Evolutionary conservation across 1,140 invertebrate species (phyloP), one percentile per base, ranked within the genome.

Genomic region (Zaprionus tsacasi): DNA sequence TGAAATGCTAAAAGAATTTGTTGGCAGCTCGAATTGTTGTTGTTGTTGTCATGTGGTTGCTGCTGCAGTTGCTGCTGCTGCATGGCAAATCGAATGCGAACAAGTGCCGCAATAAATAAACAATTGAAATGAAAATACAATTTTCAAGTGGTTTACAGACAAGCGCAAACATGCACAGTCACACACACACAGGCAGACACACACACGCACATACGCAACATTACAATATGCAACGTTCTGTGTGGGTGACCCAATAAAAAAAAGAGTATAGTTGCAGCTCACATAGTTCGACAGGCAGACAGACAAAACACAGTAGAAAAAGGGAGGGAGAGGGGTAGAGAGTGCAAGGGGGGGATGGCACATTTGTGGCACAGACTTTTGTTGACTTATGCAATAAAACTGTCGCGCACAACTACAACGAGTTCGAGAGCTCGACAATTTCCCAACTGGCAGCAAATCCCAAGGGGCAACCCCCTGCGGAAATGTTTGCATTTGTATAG

Each of bases 61-160:
- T 66, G 78, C 61, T 61, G 64, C 48, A 63, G 67, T 57, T 81
- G 70, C 61, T 69, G n/a, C 36, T 73, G 68, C 58, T 70, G 57
- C 43, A 73, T 76, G 69, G 81, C 61, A 89, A 89, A 89, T 89
- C 85, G 85, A 90, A 89, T 90, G 85, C 86, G 86, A 90, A 85
- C 81, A 85, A 89, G 85, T 89, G 85, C 78, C 72, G 86, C 85
- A 89, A 89, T 89, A 89, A 89, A 89, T 89, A 89, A 89, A 89
- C 85, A 89, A 89, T 89, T 90, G 85, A 89, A 89, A 89, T 89
- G 86, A 90, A 90, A 89, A 89, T 89, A 89, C 85, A 81, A 89
- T 89, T 90, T 89, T 89, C 85, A 90, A 89, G 85, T 89, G 86
- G 85, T 89, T 90, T 85, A 72, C 81, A 89, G 78, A 68, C 61